These are phyloP conservation scores for Dolichopus griseipennis DNA, from an alignment of 2,888 invertebrate species.

Conservation along the genomic window DNA sequence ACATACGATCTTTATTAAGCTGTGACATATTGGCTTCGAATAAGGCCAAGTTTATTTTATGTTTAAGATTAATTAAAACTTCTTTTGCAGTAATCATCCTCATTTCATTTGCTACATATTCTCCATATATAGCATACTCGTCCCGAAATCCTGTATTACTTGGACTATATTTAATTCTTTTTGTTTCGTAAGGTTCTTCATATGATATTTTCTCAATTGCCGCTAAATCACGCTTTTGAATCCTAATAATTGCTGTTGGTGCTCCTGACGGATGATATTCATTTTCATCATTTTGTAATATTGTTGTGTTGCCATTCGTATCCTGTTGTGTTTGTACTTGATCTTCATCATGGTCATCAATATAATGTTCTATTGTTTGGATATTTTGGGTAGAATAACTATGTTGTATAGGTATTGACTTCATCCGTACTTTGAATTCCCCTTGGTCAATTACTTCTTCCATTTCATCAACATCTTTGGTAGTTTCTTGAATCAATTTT, in stretches of 20 bases:
- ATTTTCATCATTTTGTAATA: neutral
- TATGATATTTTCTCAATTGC: conserved; percentile 20
- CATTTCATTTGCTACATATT: conserved; percentile 53
- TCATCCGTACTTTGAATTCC: conserved; percentile 29
- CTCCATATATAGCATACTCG: conserved; percentile 52
- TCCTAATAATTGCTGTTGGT: conserved; percentile 22
- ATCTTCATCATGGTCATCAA: neutral
- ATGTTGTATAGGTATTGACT: conserved; percentile 15
- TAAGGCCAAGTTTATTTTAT: conserved; percentile 53
- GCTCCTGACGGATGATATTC: neutral
- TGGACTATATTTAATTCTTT: conserved; percentile 18
- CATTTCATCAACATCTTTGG: conserved; percentile 42
- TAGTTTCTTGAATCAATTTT: conserved; percentile 40
- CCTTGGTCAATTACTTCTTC: conserved; percentile 21
- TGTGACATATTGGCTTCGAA: conserved; percentile 54
- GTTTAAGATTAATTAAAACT: conserved; percentile 49
- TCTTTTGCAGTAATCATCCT: conserved; percentile 50
- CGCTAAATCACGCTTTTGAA: conserved; percentile 19
- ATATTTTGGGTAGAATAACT: neutral
- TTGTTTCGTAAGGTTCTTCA: conserved; percentile 15
- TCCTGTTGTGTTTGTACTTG: neutral
- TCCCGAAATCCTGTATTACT: conserved; percentile 37
- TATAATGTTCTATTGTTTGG: conserved; percentile 8
- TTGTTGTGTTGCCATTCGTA: neutral
- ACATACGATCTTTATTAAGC: conserved; percentile 37